Percentiles rank a stretch among this genome's conserved stretches.
Conservation (phyloP, 1,140 invertebrate genomes). For the Zaprionus kolodkinae region DNA sequence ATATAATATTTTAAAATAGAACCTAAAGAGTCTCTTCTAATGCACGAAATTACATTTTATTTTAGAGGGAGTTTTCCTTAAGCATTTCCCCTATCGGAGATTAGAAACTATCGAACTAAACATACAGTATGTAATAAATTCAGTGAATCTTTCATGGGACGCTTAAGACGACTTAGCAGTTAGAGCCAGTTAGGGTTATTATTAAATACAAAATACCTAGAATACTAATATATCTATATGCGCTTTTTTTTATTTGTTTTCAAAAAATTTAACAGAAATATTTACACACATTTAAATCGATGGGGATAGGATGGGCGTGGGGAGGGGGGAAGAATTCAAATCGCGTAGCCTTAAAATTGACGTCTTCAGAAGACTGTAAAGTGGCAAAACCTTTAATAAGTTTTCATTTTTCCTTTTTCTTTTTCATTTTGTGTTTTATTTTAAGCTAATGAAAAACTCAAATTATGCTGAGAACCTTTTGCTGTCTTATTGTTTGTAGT, state of each 20-base stretch:
- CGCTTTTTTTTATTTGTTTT: slow-evolving; percentile 1
- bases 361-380: slow-evolving; percentile 81
- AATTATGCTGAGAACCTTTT: slow-evolving; percentile 35
- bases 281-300: slow-evolving; percentile 70
- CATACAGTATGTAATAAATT: slow-evolving; percentile 79
- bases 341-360: slow-evolving; percentile 49
- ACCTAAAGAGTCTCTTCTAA: slow-evolving; percentile 67
- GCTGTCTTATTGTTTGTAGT: slow-evolving; percentile 32
- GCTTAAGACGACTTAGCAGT: slow-evolving; percentile 57
- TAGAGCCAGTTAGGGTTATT: slow-evolving; percentile 38
- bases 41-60: slow-evolving; percentile 69
- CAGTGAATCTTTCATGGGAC: slow-evolving; percentile 61
- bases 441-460: slow-evolving; percentile 43
- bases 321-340: slow-evolving; percentile 32
- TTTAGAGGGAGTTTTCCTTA: slow-evolving; percentile 28
- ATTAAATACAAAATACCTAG: slow-evolving; percentile 55
- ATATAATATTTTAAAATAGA: slow-evolving; percentile 40
- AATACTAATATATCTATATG: slow-evolving; percentile 45
- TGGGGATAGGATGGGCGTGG: not conserved
- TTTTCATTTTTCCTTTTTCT: slow-evolving; percentile 17
- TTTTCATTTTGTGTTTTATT: slow-evolving; percentile 25
- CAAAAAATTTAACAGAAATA: slow-evolving; percentile 74
- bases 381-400: slow-evolving; percentile 72
- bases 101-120: slow-evolving; percentile 68
- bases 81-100: not conserved